phyloP scores from a whole-genome alignment of 2,113 vertebrate genomes.

The Varanus salvator region DNA sequence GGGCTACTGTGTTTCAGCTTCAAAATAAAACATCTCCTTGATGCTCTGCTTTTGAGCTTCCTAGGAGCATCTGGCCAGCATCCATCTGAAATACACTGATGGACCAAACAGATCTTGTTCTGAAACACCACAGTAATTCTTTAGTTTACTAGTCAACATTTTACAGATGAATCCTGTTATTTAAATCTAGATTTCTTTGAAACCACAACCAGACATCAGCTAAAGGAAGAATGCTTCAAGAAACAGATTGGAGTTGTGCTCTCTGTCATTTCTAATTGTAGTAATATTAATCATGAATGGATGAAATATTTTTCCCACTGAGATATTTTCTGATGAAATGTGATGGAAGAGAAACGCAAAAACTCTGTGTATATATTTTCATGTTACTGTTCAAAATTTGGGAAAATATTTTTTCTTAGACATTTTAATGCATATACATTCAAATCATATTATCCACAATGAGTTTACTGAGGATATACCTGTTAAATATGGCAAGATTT shows the following conservation, averaged over 20 bases:
- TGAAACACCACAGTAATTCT: constrained; percentile 2
- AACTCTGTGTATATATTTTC: background rate
- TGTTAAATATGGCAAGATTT: background rate
- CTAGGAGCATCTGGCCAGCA: background rate
- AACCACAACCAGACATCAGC: constrained; percentile 31
- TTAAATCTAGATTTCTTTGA: constrained; percentile 29
- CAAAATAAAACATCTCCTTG: background rate
- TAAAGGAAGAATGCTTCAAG: constrained; percentile 16
- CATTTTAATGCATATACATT: background rate
- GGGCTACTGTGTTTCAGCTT: background rate
- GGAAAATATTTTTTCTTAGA: background rate
- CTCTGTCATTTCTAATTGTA: constrained; percentile 24
- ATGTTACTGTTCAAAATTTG: background rate
- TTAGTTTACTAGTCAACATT: background rate
- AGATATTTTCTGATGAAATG: constrained; percentile 19
- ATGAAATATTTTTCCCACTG: background rate
- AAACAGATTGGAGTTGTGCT: constrained; percentile 1
- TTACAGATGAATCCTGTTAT: constrained; percentile 15
- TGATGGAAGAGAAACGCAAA: background rate
- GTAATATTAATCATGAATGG: constrained; percentile 17
- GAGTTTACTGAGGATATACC: background rate
- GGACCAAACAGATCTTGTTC: background rate
- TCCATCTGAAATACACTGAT: background rate
- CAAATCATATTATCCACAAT: background rate
- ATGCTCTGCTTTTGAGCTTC: background rate